Base-by-base conservation (phyloP, 2,888 invertebrate species). In the Phanerotoma sp. region DNA sequence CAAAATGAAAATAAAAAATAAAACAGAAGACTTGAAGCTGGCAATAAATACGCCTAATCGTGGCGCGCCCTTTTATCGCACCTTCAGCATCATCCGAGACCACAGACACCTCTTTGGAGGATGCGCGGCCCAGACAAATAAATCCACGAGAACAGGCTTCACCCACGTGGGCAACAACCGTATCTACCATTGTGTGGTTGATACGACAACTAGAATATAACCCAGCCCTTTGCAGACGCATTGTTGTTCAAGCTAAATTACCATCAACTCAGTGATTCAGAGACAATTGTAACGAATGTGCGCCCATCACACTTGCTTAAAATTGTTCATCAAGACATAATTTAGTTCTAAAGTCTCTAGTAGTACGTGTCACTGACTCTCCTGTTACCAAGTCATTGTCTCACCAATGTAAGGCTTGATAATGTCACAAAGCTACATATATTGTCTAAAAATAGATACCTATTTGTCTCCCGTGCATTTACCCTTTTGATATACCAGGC, bases 41-140 rank as follows among this genome's bases (percentile, higher is more conserved):
- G 46, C 28, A 46, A 52, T 52, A 30, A 45, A 46, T 52, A 52
- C 40, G 15, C n/a, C 45, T 38, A 52, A 45, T 46, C 38, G 21
- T 15, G 45, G 32, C 40, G 13, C 52, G 35, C 51, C 51, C 52
- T 46, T 52, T 45, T 52, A 52, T 52, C 52, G 40, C 40, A 46
- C 52, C 52, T 52, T 46, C 15, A 15, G 16, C 10, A 46, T 52
- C 52, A 32, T 15, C 32, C 13, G 21, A 30, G 25, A 41, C 42
- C 50, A 32, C 30, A 41, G 32, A 41, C 38, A 7, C 38, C 35
- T 33, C 32, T 20, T 25, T 28, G 28, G 42, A 41, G 32, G 22
- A 33, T 50, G 22, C 33, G 15, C 16, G 10, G 28, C 52, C 30
- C 52, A 52, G 52, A 52, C 52, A 37, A 52, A 52, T 52, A 52